Percentiles rank a stretch among this genome's conserved stretches.
These are phyloP conservation scores for Rhodophaea formosa DNA, from an alignment of 2,888 invertebrate genomes.

Conservation along the genomic window DNA sequence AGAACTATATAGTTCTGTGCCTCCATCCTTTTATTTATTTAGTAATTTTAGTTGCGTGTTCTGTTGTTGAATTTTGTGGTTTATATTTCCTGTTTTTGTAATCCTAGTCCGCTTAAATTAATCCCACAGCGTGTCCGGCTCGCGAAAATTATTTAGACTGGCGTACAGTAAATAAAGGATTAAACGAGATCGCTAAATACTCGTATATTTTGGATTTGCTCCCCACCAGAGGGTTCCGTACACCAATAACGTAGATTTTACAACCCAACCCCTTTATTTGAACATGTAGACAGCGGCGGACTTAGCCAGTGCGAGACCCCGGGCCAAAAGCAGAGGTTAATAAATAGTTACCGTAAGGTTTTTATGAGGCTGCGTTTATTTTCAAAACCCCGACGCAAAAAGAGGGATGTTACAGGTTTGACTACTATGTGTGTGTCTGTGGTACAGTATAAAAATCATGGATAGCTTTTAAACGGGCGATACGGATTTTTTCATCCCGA, in stretches of 20 bases:
- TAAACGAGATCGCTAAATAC: constrained; percentile 59
- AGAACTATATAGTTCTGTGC: no score
- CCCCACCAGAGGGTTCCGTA: constrained; percentile 31
- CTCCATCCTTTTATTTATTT: background rate
- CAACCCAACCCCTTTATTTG: constrained; percentile 61
- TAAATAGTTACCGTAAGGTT: no score
- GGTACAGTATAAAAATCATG: no score
- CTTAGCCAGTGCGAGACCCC: no score
- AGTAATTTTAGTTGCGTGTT: background rate
- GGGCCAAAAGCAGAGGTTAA: no score
- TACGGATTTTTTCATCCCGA: no score
- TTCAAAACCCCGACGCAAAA: no score
- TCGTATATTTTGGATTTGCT: constrained; percentile 65
- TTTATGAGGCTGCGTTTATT: no score
- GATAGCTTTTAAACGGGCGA: no score
- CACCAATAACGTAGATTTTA: constrained; percentile 44
- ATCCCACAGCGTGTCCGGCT: constrained; percentile 62
- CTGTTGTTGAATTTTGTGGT: background rate
- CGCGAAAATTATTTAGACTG: constrained; percentile 67
- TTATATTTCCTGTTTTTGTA: constrained; percentile 7
- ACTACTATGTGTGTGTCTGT: no score
- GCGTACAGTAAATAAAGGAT: constrained; percentile 67
- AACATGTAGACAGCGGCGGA: constrained; percentile 33
- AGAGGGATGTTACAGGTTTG: no score
- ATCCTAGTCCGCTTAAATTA: constrained; percentile 52